Evolutionary conservation across 2,797 vertebrate genomes (phyloP), one percentile per base, ranked within the genome.

Genomic region (Sebastes jordani): DNA sequence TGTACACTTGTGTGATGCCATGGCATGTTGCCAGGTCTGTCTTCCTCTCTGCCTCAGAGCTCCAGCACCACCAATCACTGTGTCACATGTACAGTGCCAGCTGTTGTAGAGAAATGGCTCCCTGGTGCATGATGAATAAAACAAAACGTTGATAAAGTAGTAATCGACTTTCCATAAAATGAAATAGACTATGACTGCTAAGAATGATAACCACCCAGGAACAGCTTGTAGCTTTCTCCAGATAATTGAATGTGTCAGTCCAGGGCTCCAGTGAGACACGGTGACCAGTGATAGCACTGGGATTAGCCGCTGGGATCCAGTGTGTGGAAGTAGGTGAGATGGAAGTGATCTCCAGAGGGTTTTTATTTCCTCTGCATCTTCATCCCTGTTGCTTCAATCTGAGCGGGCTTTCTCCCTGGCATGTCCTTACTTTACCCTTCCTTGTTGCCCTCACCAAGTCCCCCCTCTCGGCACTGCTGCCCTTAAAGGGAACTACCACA

Each of bases 111-210:
- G 36, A 60, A 85, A 89, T 5, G 25, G 38, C 73, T 87, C 91
- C 82, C 85, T 4, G 59, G 64, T 82, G 86, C 5, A 42, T 55
- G 20, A 82, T 82, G 32, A 86, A 89, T 79, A 59, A 75, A 87
- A 78, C 46, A 77, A 79, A 87, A 81, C 56, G 30, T 72, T 75
- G 78, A 88, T 89, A 64, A 89, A 87, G 84, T 59, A 74, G 71
- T 84, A 74, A 89, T 86, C 25, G 23, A 55, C 76, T 74, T 78
- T 65, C 70, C 76, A 69, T 92, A 78, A 87, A 84, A 68, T 16
- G 10, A 84, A 88, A 82, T 23, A 13, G 82, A 76, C 71, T 54
- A 30, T 83, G 86, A 82, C 72, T 61, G 61, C 64, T 59, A 1
- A 16, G 66, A 70, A 34, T 49, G 63, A 87, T 64, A 84, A 75